Evolutionary conservation across 2,113 vertebrate genomes (phyloP).

Genomic region (Dolichallabes microphthalmus): DNA sequence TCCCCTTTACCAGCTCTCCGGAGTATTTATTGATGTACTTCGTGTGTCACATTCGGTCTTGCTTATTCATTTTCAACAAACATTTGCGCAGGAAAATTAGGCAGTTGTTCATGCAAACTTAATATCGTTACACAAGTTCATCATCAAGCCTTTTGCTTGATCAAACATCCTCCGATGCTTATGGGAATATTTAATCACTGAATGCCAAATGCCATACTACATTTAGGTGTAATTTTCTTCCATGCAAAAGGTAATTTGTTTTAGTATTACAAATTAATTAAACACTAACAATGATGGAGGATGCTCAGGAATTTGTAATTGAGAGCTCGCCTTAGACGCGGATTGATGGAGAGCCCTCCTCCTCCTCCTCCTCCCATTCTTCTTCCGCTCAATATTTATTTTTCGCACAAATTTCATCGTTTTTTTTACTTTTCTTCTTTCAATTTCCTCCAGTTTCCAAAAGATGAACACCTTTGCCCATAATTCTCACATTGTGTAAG

Average conservation of each 20-base stretch:
- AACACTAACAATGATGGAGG: slow-evolving; percentile 80
- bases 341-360: slow-evolving; percentile 64
- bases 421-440: slow-evolving; percentile 19
- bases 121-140: slow-evolving; percentile 75
- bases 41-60: slow-evolving; percentile 32
- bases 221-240: slow-evolving; percentile 80
- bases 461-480: slow-evolving; percentile 30
- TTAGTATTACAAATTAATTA: slow-evolving; percentile 84
- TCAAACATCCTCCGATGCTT: slow-evolving; percentile 72
- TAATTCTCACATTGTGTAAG: slow-evolving; percentile 9
- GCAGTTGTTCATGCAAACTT: slow-evolving; percentile 74
- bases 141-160: slow-evolving; percentile 66
- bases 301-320: slow-evolving; percentile 75
- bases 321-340: slow-evolving; percentile 67
- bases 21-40: slow-evolving; percentile 47
- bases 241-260: slow-evolving; percentile 82
- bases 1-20: slow-evolving; percentile 14
- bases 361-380: slow-evolving; percentile 41
- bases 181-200: slow-evolving; percentile 78
- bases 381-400: slow-evolving; percentile 44
- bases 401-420: background rate
- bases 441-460: background rate
- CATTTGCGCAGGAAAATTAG: slow-evolving; percentile 63
- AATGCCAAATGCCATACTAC: slow-evolving; percentile 77
- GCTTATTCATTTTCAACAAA: slow-evolving; percentile 57